Conservation (phyloP, 2,888 invertebrate genomes). For the Lacanobia wlatinum region DNA sequence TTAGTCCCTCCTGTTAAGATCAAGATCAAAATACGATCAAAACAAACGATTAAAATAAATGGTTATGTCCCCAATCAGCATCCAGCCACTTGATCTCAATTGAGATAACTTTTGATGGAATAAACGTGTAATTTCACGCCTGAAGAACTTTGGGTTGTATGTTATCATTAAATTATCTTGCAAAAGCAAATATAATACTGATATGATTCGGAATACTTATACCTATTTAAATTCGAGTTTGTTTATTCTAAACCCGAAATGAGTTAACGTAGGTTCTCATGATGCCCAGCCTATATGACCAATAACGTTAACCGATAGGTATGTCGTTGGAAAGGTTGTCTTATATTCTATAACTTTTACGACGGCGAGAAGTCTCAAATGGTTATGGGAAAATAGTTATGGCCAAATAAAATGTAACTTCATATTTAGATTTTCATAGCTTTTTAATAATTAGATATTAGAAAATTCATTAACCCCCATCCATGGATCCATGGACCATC, state of each 20-base stretch:
- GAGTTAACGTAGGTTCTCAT: neutral
- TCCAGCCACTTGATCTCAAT: constrained; percentile 3
- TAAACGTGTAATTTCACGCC: constrained; percentile 37
- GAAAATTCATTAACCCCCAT: no score
- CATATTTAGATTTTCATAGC: no score
- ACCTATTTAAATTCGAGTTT: neutral
- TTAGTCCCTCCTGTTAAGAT: neutral
- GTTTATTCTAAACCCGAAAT: neutral
- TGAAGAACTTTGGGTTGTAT: constrained; percentile 1
- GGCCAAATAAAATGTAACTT: no score
- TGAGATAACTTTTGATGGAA: constrained; percentile 31
- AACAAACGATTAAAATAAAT: constrained; percentile 21
- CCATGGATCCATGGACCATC: no score
- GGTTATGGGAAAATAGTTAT: no score
- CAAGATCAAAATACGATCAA: neutral
- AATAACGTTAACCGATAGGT: no score
- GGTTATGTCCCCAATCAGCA: neutral
- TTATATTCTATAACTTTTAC: no score
- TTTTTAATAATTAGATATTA: no score
- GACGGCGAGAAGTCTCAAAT: no score
- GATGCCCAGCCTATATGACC: no score
- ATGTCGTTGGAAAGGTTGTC: no score
- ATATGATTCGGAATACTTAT: constrained; percentile 1
- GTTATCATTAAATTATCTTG: constrained; percentile 19
- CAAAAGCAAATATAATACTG: constrained; percentile 13